Base-by-base conservation (phyloP, 2,113 vertebrate genomes). In the Penelope pileata region DNA sequence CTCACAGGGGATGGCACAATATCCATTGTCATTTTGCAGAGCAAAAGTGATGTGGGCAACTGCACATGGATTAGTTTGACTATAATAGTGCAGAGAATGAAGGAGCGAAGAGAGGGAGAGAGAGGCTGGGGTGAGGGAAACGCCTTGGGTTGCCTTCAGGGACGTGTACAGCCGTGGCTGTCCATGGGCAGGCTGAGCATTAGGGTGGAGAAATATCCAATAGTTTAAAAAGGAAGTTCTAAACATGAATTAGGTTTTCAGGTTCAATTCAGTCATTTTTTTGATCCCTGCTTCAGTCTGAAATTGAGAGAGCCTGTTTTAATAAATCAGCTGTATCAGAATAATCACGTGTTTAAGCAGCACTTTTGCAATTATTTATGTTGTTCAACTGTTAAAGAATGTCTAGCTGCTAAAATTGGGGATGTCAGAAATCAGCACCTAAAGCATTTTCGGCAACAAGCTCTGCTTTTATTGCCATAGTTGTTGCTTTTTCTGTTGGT, bases 21-120 rank as follows among this genome's bases (percentile, higher is more conserved):
- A 91, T 80, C 79, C 72, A 43, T 77, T 81, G 91, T 73, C 68
- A 40, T 83, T 34, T 93, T 60, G 92, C 51, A 30, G 91, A 73
- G 83, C 63, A 91, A 84, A 94, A 91, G 88, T 90, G 62, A 54
- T 68, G 72, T 86, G 60, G 79, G 80, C 72, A 69, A n/a, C 59
- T 88, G 11, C 60, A 90, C 85, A 60, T 92, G 86, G 88, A 80
- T 93, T 96, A 93, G 53, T 10, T 34, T 93, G 94, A 94, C 88
- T 88, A 95, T 64, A 83, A 54, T 81, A 78, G 63, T 67, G 45
- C 26, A 43, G 77, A 83, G 80, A 92, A 86, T 7, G 74, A 94
- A 83, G 79, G 59, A 54, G 86, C 86, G 86, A 92, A 81, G 93
- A 90, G 43, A 56, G 40, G 21, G 68, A 27, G 75, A 59, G 69